These are phyloP conservation scores for Apomyelois bistriatella DNA, from an alignment of 2,888 invertebrate species.

Conservation along the genomic window DNA sequence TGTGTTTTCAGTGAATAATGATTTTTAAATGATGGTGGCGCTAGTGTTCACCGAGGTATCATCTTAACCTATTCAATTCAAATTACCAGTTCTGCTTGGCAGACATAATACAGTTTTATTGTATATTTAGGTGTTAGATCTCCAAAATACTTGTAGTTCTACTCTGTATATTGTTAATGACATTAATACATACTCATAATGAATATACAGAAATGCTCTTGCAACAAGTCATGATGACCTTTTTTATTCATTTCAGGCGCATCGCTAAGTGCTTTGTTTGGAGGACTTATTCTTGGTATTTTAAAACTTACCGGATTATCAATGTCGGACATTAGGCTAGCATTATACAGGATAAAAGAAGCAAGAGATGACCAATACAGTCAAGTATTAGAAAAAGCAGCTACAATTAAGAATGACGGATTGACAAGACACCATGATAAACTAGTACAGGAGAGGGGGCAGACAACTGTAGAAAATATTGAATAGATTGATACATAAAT, in stretches of 20 bases:
- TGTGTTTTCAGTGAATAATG: no score
- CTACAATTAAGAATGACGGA: slow-evolving; percentile 51
- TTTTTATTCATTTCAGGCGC: slow-evolving; percentile 65
- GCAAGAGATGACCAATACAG: slow-evolving; percentile 52
- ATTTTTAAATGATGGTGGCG: no score
- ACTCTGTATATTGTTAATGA: no score
- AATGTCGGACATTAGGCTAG: slow-evolving; percentile 83
- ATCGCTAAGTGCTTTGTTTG: slow-evolving; percentile 81
- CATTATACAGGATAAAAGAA: slow-evolving; percentile 73
- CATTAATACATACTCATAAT: no score
- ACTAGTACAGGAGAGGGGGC: slow-evolving; percentile 44
- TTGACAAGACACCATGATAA: slow-evolving; percentile 52
- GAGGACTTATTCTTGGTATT: slow-evolving; percentile 72
- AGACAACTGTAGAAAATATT: slow-evolving; percentile 37
- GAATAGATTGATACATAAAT: neutral
- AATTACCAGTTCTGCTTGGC: no score
- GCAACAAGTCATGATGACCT: no score
- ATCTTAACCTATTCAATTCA: no score
- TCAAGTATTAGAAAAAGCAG: slow-evolving; percentile 52
- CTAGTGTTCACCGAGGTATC: no score
- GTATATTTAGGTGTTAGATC: no score
- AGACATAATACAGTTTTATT: no score
- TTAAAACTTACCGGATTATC: slow-evolving; percentile 79
- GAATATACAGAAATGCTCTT: no score
- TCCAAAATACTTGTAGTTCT: no score